Conservation (phyloP, 2,113 vertebrate genomes). For the Lanius collurio region DNA sequence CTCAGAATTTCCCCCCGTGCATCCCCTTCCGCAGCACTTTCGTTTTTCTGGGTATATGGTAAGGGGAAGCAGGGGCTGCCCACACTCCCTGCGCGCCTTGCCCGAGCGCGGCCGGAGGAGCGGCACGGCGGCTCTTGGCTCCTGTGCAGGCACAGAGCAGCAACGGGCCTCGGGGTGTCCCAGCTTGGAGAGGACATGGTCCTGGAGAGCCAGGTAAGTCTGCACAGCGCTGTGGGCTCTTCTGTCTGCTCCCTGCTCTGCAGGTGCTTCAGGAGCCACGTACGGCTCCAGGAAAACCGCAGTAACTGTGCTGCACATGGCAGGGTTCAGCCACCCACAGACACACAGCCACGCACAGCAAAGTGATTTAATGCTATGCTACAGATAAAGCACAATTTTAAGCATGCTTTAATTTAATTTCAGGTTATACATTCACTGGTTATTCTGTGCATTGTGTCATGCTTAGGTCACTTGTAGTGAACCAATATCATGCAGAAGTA, state of each 20-base stretch:
- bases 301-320: background rate
- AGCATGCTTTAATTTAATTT: background rate
- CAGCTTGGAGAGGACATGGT: background rate
- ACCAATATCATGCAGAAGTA: background rate
- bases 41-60: background rate
- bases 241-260: fast-evolving
- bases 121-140: fast-evolving
- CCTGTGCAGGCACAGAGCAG: fast-evolving
- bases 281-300: fast-evolving
- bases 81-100: fast-evolving
- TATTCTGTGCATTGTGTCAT: background rate
- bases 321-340: background rate
- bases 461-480: background rate
- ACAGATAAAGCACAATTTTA: background rate
- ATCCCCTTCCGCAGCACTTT: background rate
- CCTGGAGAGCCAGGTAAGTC: conserved; percentile 16
- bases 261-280: background rate
- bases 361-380: fast-evolving
- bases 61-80: background rate
- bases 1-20: conserved; percentile 21
- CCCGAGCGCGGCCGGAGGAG: background rate
- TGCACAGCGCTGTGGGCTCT: background rate
- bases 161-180: fast-evolving
- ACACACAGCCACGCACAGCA: fast-evolving
- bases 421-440: background rate